Conservation (phyloP, 2,797 vertebrate genomes). For the Heterohyrax brucei region DNA sequence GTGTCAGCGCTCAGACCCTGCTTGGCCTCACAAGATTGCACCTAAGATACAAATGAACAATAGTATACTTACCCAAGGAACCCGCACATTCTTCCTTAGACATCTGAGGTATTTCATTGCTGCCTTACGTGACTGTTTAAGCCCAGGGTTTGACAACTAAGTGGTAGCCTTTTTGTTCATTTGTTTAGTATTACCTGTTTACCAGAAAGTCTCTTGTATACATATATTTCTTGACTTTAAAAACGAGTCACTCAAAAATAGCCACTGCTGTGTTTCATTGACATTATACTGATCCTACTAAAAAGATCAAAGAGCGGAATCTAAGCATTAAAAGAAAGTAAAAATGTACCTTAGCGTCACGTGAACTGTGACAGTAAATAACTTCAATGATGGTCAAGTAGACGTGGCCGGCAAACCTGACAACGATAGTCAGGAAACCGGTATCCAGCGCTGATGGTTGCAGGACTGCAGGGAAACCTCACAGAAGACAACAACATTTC, state of each 20-base stretch:
- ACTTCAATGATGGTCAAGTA: background rate
- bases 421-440: background rate
- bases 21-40: background rate
- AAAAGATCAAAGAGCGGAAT: too few relatives aligned
- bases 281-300: background rate
- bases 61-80: background rate
- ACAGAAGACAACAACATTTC: background rate
- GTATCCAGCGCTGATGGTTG: background rate
- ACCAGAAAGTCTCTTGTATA: background rate
- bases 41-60: background rate
- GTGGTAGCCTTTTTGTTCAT: background rate
- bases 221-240: background rate
- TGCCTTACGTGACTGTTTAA: background rate
- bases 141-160: background rate
- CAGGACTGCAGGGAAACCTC: constrained; percentile 25
- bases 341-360: too few relatives aligned
- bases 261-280: background rate
- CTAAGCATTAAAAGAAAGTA: too few relatives aligned
- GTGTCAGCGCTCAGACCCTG: background rate
- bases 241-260: background rate
- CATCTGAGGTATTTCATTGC: background rate
- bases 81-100: background rate
- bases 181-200: constrained; percentile 11
- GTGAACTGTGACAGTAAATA: too few relatives aligned
- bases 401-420: constrained; percentile 44